Evolutionary conservation across 2,888 invertebrate species (phyloP), one percentile per base, ranked within the genome.

Genomic region (Kryphioiulus occultus): DNA sequence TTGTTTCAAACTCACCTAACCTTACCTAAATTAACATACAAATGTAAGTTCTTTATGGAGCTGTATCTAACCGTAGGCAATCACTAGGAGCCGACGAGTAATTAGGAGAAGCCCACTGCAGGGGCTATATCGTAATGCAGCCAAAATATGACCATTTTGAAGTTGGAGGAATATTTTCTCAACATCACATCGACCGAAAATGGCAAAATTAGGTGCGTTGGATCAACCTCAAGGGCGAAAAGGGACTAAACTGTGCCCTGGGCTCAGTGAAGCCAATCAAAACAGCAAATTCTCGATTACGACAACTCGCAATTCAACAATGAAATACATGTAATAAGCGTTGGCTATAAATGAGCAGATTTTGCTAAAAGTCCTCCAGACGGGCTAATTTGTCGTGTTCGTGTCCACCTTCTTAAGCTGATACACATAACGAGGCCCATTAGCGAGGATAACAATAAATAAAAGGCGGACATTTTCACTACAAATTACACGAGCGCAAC

Each of bases 331-430:
- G 19, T 12, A 53, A 4, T 53, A 53, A 53, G n/a, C 53, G 7
- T 12, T n/a, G 53, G 10, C 53, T 44, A 44, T 44, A 44, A 44
- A 44, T 44, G 44, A 15, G 15, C 44, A 4, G 1, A 53, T 53
- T 53, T 53, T 4, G 53, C 10, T n/a, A 53, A 53, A 53, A 19
- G 19, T 53, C 53, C 53, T n/a, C 12, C n/a, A n/a, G 53, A 53
- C 3, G 10, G 53, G 53, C 53, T 53, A 53, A 53, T 53, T 53
- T 53, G 3, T n/a, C 53, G 53, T n/a, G 53, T 53, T 53, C 53
- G n/a, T 53, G 53, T 53, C 53, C 53, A 53, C 53, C 53, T 53
- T n/a, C 53, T 53, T 53, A 53, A 53, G 53, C 53, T n/a, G 53
- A 10, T 53, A 53, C 53, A 53, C 53, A 53, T 53, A n/a, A n/a